phyloP scores from a whole-genome alignment of 2,797 vertebrate species.

The Amblyopsis hoosieri region DNA sequence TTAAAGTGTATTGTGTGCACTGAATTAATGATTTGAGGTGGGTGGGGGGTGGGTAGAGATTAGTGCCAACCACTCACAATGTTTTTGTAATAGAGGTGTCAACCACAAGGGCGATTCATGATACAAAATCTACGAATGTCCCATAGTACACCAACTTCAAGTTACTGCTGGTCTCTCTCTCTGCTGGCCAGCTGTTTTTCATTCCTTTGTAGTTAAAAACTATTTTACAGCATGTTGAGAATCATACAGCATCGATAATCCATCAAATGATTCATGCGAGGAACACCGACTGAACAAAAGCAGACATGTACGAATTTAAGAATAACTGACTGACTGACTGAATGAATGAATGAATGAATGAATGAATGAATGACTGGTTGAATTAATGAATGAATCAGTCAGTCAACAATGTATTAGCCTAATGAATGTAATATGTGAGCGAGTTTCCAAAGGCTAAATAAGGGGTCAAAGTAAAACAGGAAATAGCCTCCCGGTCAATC shows the following conservation, averaged over 20 bases:
- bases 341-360: not conserved
- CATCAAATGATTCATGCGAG: no score
- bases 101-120: no score
- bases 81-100: no score
- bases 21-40: no score
- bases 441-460: constrained; percentile 18
- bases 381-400: not conserved
- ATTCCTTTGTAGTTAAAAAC: constrained; percentile 32
- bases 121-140: no score
- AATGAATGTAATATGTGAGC: not conserved
- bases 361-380: not conserved
- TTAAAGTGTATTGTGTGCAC: not conserved
- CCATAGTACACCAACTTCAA: no score
- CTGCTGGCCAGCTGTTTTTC: constrained; percentile 44
- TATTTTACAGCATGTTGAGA: constrained; percentile 21
- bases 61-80: no score
- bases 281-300: no score
- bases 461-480: constrained; percentile 8
- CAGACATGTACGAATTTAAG: no score
- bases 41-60: no score
- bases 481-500: constrained; percentile 31
- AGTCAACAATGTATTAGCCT: no score
- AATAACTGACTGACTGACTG: not conserved
- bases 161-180: constrained; percentile 3
- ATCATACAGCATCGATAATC: constrained; percentile 8